Evolutionary conservation across 2,797 vertebrate species (phyloP).

Genomic region (Gallinago stenura): DNA sequence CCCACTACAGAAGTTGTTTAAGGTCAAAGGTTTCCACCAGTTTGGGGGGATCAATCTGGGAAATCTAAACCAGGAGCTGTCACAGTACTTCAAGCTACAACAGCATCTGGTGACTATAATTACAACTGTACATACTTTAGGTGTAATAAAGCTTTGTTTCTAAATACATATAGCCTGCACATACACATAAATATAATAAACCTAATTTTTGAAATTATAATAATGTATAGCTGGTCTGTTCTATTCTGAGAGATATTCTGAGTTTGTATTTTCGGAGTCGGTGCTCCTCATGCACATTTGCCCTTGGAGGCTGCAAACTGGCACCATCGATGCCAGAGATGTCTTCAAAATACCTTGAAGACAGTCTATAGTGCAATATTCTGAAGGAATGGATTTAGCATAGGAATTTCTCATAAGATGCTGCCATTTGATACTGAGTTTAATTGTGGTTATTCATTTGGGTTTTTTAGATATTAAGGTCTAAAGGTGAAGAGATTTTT

Average conservation of each 20-base stretch:
- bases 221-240: not conserved
- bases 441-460: not conserved
- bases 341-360: not conserved
- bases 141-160: not conserved
- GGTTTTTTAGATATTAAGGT: not conserved
- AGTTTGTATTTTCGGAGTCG: not conserved
- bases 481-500: not conserved
- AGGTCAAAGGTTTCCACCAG: not conserved
- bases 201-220: not conserved
- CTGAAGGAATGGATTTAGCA: not conserved
- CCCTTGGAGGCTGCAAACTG: not conserved
- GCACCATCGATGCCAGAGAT: not conserved
- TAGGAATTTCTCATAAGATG: not conserved
- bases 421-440: not conserved
- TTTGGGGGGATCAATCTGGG: not conserved
- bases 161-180: not conserved
- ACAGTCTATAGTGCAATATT: not conserved
- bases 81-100: not conserved
- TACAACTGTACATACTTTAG: not conserved
- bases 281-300: not conserved
- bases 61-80: not conserved
- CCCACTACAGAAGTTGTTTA: not conserved
- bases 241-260: not conserved
- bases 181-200: not conserved
- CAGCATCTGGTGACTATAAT: not conserved